Percentiles rank a stretch among this genome's conserved stretches.
Evolutionary conservation across 2,797 vertebrate species (phyloP).

Genomic region (Menidia menidia): DNA sequence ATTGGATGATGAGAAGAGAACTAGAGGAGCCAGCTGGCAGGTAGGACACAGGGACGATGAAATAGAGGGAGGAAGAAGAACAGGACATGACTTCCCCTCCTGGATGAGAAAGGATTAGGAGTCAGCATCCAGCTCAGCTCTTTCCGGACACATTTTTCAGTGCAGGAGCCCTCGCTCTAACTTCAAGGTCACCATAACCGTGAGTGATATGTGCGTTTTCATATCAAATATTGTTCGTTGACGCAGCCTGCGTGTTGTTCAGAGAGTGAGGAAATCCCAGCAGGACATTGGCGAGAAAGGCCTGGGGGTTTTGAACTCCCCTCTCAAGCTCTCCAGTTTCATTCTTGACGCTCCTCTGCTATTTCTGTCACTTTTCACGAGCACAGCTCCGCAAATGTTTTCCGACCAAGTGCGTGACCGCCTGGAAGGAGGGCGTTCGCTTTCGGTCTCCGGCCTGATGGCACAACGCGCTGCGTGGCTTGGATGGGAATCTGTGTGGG

Average conservation of each 20-base stretch:
- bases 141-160: background rate
- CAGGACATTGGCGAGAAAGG: background rate
- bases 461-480: background rate
- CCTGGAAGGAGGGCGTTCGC: background rate
- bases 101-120: slow-evolving; percentile 11
- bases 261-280: slow-evolving; percentile 4
- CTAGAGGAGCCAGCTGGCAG: background rate
- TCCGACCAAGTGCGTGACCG: background rate
- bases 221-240: background rate
- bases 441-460: background rate
- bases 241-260: background rate
- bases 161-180: background rate
- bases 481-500: no score
- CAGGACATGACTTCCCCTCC: background rate
- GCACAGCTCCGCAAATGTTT: slow-evolving; percentile 1
- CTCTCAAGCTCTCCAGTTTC: slow-evolving; percentile 21
- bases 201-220: background rate
- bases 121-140: slow-evolving; percentile 4
- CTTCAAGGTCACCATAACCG: background rate
- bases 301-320: background rate
- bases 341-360: slow-evolving; percentile 22
- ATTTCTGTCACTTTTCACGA: slow-evolving; percentile 16
- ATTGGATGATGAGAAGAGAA: slow-evolving; percentile 9
- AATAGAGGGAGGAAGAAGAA: background rate
- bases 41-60: slow-evolving; percentile 3